phyloP scores from a whole-genome alignment of 2,888 invertebrate genomes.

The Elysia crispata region DNA sequence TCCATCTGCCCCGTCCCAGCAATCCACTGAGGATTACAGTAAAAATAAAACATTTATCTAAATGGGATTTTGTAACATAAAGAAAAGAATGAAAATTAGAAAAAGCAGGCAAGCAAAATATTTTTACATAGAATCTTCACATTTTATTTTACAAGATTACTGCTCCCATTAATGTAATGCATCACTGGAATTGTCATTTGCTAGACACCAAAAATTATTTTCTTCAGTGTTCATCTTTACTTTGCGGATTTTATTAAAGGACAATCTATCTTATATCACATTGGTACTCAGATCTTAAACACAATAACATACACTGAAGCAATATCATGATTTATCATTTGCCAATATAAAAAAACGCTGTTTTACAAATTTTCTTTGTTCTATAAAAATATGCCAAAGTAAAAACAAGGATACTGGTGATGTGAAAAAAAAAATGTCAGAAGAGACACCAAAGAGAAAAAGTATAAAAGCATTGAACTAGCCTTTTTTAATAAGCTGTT shows the following conservation, averaged over 20 bases:
- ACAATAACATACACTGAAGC: background rate
- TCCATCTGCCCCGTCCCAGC: slow-evolving; percentile 97
- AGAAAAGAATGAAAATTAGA: too few species aligned
- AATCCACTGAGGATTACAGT: slow-evolving; percentile 84
- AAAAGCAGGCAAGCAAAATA: too few species aligned
- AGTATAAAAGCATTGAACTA: background rate
- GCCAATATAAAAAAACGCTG: background rate
- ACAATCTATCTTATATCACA: background rate
- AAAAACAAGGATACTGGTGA: background rate
- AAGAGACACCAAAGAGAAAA: background rate
- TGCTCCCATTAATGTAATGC: too few species aligned
- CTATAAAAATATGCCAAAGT: background rate
- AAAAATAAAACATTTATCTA: background rate
- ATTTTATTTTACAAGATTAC: too few species aligned
- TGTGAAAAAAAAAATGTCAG: background rate
- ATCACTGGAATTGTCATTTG: too few species aligned
- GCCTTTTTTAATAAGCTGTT: background rate
- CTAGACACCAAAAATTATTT: too few species aligned
- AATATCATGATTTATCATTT: background rate
- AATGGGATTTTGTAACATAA: too few species aligned
- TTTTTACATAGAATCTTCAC: too few species aligned
- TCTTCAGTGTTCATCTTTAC: background rate
- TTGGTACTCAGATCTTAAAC: background rate
- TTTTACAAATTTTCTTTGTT: background rate
- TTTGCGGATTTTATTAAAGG: background rate